phyloP scores from a whole-genome alignment of 2,888 invertebrate species.

The Tenthredo distinguenda region DNA sequence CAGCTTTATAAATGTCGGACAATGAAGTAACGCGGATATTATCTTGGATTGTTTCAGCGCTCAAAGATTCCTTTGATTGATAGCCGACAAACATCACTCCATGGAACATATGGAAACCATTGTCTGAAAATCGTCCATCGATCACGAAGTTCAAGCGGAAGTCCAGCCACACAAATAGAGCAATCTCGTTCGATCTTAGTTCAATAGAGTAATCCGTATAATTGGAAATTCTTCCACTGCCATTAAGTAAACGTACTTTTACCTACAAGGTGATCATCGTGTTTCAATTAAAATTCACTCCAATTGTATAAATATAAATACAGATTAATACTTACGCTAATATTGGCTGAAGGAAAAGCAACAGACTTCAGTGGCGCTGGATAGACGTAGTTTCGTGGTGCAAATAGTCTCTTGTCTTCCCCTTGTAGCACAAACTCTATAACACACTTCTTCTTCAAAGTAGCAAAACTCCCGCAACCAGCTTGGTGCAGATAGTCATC shows the following conservation, averaged over 20 bases:
- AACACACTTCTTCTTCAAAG: constrained; percentile 76
- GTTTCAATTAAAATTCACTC: not conserved
- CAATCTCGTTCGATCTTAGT: constrained; percentile 79
- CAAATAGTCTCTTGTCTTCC: constrained; percentile 74
- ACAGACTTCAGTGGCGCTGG: constrained; percentile 82
- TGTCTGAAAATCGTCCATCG: constrained; percentile 86
- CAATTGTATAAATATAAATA: not conserved
- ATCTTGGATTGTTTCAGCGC: constrained; percentile 58
- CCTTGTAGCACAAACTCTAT: constrained; percentile 79
- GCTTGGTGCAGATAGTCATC: constrained; percentile 70
- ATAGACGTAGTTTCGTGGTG: constrained; percentile 86
- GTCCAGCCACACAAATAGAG: constrained; percentile 87
- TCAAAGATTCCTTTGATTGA: constrained; percentile 61
- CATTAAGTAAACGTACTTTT: constrained; percentile 56
- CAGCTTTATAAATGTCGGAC: constrained; percentile 21
- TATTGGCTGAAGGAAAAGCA: constrained; percentile 79
- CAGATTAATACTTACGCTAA: constrained; percentile 78
- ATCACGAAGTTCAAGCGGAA: constrained; percentile 71
- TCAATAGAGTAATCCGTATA: constrained; percentile 72
- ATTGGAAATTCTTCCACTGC: constrained; percentile 61
- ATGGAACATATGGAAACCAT: constrained; percentile 83
- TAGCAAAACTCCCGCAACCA: constrained; percentile 70
- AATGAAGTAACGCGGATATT: constrained; percentile 66
- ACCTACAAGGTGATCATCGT: constrained; percentile 64
- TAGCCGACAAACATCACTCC: constrained; percentile 69